Conservation (phyloP, 2,113 vertebrate genomes). For the Vulpes lagopus region DNA sequence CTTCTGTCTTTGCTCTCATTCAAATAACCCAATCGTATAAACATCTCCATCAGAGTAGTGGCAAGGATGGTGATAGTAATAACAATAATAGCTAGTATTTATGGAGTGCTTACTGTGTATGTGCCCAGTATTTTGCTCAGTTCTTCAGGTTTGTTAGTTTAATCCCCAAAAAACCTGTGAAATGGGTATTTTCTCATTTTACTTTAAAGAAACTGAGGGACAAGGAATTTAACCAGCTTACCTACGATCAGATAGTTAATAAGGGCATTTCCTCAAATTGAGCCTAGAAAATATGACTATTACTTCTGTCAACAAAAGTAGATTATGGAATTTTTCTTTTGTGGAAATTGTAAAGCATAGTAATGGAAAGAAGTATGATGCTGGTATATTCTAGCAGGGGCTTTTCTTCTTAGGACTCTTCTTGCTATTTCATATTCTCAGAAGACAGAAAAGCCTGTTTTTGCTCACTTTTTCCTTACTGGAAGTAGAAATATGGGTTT, state of each 20-base stretch:
- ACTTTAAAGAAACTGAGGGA: neutral
- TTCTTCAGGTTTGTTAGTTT: neutral
- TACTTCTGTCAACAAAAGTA: neutral
- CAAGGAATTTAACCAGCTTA: neutral
- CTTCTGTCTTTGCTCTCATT: neutral
- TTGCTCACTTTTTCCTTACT: neutral
- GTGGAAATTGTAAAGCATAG: neutral
- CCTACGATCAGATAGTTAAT: neutral
- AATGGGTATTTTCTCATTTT: neutral
- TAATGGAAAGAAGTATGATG: neutral
- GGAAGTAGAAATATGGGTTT: neutral
- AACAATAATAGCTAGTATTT: neutral
- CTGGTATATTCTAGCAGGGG: no score
- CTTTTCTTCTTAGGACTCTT: neutral
- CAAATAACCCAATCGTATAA: neutral
- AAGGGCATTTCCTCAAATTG: neutral
- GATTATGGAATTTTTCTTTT: neutral
- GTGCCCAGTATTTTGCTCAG: neutral
- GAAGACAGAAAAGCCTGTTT: neutral
- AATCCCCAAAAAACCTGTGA: neutral
- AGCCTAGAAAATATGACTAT: neutral
- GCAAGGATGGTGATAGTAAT: neutral
- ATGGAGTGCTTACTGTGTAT: neutral
- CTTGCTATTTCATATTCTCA: neutral
- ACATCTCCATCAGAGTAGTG: neutral